phyloP scores from a whole-genome alignment of 2,113 vertebrate species.

The Rhinopithecus roxellana region DNA sequence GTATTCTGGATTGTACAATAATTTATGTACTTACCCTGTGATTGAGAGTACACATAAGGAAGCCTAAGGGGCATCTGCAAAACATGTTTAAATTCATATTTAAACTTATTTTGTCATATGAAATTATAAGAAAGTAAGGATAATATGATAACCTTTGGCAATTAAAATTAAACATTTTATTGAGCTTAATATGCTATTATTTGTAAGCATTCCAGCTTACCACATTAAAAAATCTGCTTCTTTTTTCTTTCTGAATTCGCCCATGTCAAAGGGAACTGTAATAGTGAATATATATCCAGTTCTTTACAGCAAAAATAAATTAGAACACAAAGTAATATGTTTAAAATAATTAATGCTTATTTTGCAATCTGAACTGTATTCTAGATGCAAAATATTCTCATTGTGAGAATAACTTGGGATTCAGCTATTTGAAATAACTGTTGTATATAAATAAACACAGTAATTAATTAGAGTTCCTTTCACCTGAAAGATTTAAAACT shows the following conservation, averaged over 20 bases:
- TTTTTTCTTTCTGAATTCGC: not conserved
- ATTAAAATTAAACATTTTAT: not conserved
- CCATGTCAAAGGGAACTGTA: not conserved
- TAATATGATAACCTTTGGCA: not conserved
- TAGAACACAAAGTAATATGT: not conserved
- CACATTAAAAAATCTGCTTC: not conserved
- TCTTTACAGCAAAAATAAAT: not conserved
- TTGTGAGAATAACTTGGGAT: not conserved
- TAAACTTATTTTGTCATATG: not conserved
- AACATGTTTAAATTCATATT: not conserved
- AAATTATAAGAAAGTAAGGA: not conserved
- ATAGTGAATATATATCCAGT: not conserved
- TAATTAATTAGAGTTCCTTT: not conserved
- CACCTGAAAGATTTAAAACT: not conserved
- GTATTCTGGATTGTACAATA: not conserved
- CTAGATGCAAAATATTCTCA: not conserved
- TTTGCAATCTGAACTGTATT: not conserved
- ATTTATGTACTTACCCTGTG: not conserved
- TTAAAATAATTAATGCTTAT: conserved; percentile 39
- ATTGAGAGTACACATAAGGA: not conserved
- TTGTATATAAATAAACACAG: not conserved
- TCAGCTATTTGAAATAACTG: not conserved
- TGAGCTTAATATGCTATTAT: not conserved
- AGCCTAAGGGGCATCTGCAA: not conserved
- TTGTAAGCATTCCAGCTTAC: not conserved